Conservation (phyloP, 2,888 invertebrate species). For the Tholera decimalis region DNA sequence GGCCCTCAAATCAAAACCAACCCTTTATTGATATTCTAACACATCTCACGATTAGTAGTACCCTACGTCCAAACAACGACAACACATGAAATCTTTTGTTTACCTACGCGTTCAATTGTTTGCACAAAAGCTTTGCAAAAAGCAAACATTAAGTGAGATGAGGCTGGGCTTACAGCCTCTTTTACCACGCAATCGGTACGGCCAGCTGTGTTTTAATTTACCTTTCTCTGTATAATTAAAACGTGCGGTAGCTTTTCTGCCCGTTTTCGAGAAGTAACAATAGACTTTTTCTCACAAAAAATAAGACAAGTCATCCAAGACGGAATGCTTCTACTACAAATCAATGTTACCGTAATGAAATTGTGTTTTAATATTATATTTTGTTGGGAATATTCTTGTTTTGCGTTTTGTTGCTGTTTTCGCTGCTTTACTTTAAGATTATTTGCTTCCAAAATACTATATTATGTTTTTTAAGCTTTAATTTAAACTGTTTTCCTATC, state of each 20-base stretch:
- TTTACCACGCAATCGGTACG: conserved; percentile 79
- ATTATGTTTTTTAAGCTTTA: no score
- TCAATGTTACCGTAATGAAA: conserved; percentile 53
- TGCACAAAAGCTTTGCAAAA: conserved; percentile 64
- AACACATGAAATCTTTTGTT: conserved; percentile 69
- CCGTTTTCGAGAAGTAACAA: conserved; percentile 80
- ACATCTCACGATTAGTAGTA: conserved; percentile 41
- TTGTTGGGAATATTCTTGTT: conserved; percentile 12
- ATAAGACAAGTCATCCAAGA: conserved; percentile 57
- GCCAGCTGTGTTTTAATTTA: conserved; percentile 88
- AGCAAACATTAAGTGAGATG: conserved; percentile 71
- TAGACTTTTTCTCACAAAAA: conserved; percentile 70
- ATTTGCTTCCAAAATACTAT: background rate
- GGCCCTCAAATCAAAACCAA: conserved; percentile 8
- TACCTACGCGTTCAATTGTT: conserved; percentile 71
- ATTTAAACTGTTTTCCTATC: no score
- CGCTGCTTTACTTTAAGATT: background rate
- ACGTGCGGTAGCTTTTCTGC: conserved; percentile 78
- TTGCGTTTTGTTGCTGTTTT: background rate
- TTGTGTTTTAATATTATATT: conserved; percentile 52
- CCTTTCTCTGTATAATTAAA: conserved; percentile 88
- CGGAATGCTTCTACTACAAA: conserved; percentile 48
- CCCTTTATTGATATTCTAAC: conserved; percentile 21
- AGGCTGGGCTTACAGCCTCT: conserved; percentile 70
- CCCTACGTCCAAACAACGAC: conserved; percentile 56